phyloP scores from a whole-genome alignment of 2,797 vertebrate species.

The Zenarchopterus dispar region DNA sequence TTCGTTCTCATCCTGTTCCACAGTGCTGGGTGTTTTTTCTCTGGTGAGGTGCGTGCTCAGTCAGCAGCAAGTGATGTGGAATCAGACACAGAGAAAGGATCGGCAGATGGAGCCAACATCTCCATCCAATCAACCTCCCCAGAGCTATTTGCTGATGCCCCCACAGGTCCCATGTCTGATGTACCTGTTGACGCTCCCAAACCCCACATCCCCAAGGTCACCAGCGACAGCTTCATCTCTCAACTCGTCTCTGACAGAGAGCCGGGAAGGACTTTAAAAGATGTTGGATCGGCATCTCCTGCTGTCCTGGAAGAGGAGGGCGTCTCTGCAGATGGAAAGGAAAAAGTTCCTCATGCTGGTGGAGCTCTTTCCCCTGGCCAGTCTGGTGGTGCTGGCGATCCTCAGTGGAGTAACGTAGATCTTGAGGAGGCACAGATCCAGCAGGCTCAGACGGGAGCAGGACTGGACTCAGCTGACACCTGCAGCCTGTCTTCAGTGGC shows the following conservation, averaged over 20 bases:
- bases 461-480: slow-evolving; percentile 76
- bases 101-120: slow-evolving; percentile 33
- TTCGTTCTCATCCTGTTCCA: slow-evolving; percentile 19
- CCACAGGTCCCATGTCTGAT: slow-evolving; percentile 19
- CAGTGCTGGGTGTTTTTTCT: slow-evolving; percentile 96
- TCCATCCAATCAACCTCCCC: slow-evolving; percentile 15
- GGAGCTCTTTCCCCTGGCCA: slow-evolving; percentile 50
- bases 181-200: slow-evolving; percentile 40
- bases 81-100: slow-evolving; percentile 79
- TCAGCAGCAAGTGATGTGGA: slow-evolving; percentile 83
- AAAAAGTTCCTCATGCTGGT: slow-evolving; percentile 2
- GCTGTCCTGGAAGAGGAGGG: slow-evolving; percentile 71
- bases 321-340: slow-evolving; percentile 29
- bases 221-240: slow-evolving; percentile 87
- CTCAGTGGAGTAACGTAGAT: slow-evolving; percentile 94
- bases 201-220: slow-evolving; percentile 82
- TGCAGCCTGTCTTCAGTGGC: slow-evolving; percentile 88
- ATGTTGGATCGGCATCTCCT: slow-evolving; percentile 14
- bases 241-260: slow-evolving; percentile 83
- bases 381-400: slow-evolving; percentile 57
- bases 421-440: slow-evolving; percentile 87
- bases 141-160: slow-evolving; percentile 15
- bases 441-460: slow-evolving; percentile 47
- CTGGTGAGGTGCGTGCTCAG: slow-evolving; percentile 88
- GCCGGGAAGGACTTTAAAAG: slow-evolving; percentile 40